Conservation (phyloP, 2,797 vertebrate genomes). For the Nyctalus aviator region DNA sequence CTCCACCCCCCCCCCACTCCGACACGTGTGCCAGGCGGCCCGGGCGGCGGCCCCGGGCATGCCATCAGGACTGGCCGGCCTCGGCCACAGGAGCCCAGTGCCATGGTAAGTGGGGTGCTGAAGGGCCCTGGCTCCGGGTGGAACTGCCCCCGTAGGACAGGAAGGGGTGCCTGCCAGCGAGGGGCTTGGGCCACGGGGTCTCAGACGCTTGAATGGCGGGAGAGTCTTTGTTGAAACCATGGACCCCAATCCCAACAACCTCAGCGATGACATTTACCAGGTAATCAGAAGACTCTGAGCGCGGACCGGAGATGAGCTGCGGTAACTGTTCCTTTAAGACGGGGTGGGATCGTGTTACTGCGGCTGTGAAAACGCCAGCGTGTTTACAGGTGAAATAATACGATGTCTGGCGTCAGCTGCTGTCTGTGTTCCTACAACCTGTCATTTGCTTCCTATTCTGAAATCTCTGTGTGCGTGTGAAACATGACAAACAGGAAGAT, state of each 20-base stretch:
- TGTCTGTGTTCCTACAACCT: neutral
- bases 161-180: rapidly evolving
- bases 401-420: neutral
- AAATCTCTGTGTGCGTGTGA: neutral
- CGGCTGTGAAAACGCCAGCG: neutral
- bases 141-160: too few species aligned
- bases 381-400: too few species aligned
- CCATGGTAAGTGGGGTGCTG: rapidly evolving
- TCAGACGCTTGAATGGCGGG: neutral
- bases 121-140: rapidly evolving
- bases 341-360: too few species aligned
- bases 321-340: rapidly evolving
- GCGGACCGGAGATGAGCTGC: rapidly evolving
- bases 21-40: neutral
- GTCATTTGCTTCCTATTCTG: neutral
- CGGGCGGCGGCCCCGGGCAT: neutral
- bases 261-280: rapidly evolving
- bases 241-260: too few species aligned
- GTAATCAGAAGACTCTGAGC: neutral
- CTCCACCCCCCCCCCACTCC: rapidly evolving
- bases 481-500: neutral
- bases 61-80: rapidly evolving
- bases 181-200: rapidly evolving
- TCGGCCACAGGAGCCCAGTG: neutral
- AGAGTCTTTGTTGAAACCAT: too few species aligned